phyloP scores from a whole-genome alignment of 2,113 vertebrate species.

The Hoplias malabaricus region DNA sequence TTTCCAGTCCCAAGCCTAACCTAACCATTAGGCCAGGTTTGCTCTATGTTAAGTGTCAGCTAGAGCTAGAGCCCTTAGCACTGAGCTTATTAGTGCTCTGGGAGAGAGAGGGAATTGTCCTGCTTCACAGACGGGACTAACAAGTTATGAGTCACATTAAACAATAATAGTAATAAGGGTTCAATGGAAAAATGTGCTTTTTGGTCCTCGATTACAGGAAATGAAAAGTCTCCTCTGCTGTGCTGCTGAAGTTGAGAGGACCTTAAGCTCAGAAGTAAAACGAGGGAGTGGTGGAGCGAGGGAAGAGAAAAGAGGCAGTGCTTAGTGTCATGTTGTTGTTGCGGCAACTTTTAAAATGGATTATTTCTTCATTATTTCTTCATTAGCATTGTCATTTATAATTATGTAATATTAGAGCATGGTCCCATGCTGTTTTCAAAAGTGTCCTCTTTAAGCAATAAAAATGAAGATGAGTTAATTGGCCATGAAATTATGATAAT shows the following conservation, averaged over 20 bases:
- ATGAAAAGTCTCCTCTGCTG: background rate
- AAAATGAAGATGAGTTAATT: constrained; percentile 4
- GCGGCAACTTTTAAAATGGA: background rate
- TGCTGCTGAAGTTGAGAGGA: background rate
- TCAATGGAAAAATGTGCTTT: background rate
- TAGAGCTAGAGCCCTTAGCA: too few species aligned
- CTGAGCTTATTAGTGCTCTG: too few species aligned
- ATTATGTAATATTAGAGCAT: background rate
- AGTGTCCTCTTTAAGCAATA: background rate
- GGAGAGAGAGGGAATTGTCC: too few species aligned
- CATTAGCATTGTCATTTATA: constrained; percentile 5
- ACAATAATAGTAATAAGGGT: background rate
- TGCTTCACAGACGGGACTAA: too few species aligned
- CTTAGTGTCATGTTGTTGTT: background rate
- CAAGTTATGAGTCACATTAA: background rate
- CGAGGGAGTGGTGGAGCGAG: background rate
- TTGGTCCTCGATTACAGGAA: background rate
- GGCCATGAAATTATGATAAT: constrained; percentile 16
- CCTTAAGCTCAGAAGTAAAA: background rate
- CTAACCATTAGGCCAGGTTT: too few species aligned
- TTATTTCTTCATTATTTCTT: constrained; percentile 28
- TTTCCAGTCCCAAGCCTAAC: too few species aligned
- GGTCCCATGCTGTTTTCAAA: background rate
- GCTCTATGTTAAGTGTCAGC: too few species aligned
- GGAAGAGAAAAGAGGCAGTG: background rate